Evolutionary conservation across 2,888 invertebrate genomes (phyloP).

Genomic region (Leptura quadrifasciata): DNA sequence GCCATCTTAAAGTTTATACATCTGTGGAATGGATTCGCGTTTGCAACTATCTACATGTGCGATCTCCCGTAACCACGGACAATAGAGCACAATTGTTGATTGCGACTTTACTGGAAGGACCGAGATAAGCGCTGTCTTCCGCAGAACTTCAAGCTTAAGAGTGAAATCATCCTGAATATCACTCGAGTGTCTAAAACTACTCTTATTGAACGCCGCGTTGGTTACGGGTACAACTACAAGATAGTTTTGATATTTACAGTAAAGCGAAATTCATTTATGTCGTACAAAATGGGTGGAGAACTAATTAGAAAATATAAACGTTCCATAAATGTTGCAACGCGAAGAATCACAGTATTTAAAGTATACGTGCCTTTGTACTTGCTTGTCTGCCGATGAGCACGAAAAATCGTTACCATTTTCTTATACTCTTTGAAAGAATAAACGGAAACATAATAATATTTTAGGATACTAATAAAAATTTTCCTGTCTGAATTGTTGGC

Average conservation of each 20-base stretch:
- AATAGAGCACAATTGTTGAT: conserved; percentile 65
- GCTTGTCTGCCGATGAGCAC: too few species aligned
- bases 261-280: neutral
- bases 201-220: neutral
- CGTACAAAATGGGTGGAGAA: neutral
- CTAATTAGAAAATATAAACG: neutral
- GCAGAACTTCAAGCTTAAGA: conserved; percentile 61
- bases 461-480: too few species aligned
- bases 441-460: too few species aligned
- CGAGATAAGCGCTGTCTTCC: conserved; percentile 65
- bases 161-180: conserved; percentile 62
- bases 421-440: too few species aligned
- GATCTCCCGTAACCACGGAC: conserved; percentile 62
- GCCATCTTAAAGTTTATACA: conserved; percentile 56
- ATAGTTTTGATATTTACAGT: conserved; percentile 7
- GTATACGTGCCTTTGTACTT: too few species aligned
- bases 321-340: too few species aligned
- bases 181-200: conserved; percentile 62
- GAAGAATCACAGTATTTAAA: too few species aligned
- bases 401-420: too few species aligned
- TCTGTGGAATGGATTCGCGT: conserved; percentile 42
- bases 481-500: too few species aligned
- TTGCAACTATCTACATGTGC: conserved; percentile 59
- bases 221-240: neutral
- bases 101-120: conserved; percentile 63